Base-by-base conservation (phyloP, 2,113 vertebrate species). In the Tetraodon nigroviridis region DNA sequence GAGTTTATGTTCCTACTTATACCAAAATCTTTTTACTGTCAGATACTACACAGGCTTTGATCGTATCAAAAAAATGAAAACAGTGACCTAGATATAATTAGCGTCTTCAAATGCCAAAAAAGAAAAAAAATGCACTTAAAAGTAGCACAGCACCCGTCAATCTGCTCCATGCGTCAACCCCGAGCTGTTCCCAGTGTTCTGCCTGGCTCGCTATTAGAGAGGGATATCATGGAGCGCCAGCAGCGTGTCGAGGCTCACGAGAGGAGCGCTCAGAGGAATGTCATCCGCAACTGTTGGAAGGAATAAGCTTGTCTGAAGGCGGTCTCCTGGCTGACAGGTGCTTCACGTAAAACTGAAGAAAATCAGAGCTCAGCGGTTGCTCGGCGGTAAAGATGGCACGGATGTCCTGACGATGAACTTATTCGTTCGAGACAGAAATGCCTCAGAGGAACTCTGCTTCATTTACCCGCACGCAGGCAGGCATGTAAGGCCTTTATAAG, bases 41-140 rank as follows among this genome's bases (percentile, higher is more conserved):
- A 27, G 20, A 61, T 57, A 49, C 54, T 73, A 55, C 49, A 65
- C 65, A 70, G 67, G 73, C 80, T 69, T 53, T 55, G 44, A 78
- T 79, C 44, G 68, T 64, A 72, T 82, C 37, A 50, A 50, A 48
- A 48, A 16, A 18, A 47, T 17, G 1, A 8, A 37, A 75, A 81
- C 68, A 73, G 64, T 80, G 79, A 86, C 85, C 82, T 78, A 86
- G 73, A 84, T 86, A 76, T 82, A 76, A 80, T 88, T 78, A 86
- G 84, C 78, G 59, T 75, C 71, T 58, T 79, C 46, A 76, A 79
- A 81, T 61, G 40, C 50, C 60, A 67, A 45, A 45, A n/a, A n/a
- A n/a, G 14, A 44, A 44, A 44, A 69, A 73, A 69, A 73, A 44
- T 50, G 27, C 47, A 53, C 66, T 69, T 59, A 58, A 74, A 73